Percentiles rank a stretch among this genome's conserved stretches.
Conservation (phyloP, 2,888 invertebrate species). For the Drosophila kokeensis region DNA sequence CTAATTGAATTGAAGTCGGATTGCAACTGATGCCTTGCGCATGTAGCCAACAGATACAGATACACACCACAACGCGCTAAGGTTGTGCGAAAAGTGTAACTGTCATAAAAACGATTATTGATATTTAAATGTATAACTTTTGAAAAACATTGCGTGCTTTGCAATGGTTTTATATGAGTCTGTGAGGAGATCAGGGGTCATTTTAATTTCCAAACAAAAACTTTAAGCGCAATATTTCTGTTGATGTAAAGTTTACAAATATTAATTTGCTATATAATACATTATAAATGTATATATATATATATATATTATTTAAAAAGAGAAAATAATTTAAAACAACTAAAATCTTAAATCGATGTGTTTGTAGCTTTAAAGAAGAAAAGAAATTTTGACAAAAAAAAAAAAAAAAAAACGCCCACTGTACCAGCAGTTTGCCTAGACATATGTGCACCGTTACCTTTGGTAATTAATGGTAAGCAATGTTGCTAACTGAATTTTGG, state of each 20-base stretch:
- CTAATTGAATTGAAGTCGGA: slow-evolving; percentile 81
- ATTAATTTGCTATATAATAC: neutral
- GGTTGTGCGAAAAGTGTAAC: slow-evolving; percentile 54
- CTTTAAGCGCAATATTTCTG: too few species aligned
- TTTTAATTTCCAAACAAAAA: neutral
- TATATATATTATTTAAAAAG: neutral
- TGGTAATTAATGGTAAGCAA: slow-evolving; percentile 71
- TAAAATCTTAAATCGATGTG: neutral
- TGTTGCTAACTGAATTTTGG: slow-evolving; percentile 75
- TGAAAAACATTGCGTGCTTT: slow-evolving; percentile 13
- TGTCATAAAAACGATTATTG: slow-evolving; percentile 2
- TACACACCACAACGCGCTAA: slow-evolving; percentile 38
- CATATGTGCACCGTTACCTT: slow-evolving; percentile 50
- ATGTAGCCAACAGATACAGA: slow-evolving; percentile 45
- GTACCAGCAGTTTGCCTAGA: slow-evolving; percentile 20
- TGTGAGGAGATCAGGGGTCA: neutral
- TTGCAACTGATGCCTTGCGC: slow-evolving; percentile 75
- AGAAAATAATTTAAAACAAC: too few species aligned
- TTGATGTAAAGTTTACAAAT: neutral
- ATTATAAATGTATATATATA: neutral
- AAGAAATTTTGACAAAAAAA: neutral
- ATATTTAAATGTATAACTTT: neutral
- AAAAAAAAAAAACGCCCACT: neutral
- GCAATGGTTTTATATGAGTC: slow-evolving; percentile 20
- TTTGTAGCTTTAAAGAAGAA: neutral